Conservation (phyloP, 2,888 invertebrate genomes). For the Emmelina monodactyla region DNA sequence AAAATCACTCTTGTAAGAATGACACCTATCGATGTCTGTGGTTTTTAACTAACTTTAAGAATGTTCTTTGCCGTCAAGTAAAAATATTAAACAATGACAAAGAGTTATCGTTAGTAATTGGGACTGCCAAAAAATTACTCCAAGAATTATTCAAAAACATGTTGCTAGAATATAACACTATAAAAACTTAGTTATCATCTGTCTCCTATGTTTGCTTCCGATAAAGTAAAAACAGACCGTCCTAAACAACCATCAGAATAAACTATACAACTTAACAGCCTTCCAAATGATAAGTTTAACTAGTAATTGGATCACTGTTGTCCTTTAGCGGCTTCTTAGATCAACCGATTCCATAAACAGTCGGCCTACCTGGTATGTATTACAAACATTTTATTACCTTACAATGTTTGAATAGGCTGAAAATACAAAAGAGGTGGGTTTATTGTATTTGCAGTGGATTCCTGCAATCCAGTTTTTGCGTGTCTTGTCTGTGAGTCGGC, state of each 20-base stretch:
- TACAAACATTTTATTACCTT: constrained; percentile 22
- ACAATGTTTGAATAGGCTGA: constrained; percentile 28
- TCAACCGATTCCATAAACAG: neutral
- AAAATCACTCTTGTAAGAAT: too few species aligned
- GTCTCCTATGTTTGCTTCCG: too few species aligned
- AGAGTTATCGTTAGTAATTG: too few species aligned
- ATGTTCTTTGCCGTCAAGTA: too few species aligned
- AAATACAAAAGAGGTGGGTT: constrained; percentile 26
- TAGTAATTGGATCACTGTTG: neutral
- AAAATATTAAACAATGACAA: too few species aligned
- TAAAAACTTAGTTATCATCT: neutral
- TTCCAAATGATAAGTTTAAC: neutral
- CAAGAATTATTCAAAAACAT: too few species aligned
- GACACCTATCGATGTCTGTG: too few species aligned
- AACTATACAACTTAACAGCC: neutral
- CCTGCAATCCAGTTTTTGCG: constrained; percentile 42
- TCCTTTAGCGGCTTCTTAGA: neutral
- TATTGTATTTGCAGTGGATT: constrained; percentile 38
- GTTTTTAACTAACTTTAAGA: too few species aligned
- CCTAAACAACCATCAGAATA: too few species aligned
- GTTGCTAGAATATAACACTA: too few species aligned
- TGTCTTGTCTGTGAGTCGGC: constrained; percentile 30
- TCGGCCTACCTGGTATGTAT: constrained; percentile 4
- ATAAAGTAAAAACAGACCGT: too few species aligned
- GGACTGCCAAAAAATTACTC: too few species aligned